Conservation (phyloP, 2,113 vertebrate genomes). For the Helogale parvula region DNA sequence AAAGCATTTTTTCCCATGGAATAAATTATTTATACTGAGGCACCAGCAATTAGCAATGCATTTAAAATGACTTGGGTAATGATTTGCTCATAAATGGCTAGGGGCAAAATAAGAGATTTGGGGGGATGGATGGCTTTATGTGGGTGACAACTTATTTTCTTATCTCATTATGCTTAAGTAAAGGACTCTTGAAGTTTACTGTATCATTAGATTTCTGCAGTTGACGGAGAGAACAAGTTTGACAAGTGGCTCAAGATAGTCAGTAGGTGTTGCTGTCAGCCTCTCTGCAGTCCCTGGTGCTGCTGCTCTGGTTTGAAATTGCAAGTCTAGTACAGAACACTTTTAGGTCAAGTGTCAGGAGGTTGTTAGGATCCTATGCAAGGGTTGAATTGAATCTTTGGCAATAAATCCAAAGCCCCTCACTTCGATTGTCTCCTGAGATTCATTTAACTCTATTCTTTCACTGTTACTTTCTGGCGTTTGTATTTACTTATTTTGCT, state of each 20-base stretch:
- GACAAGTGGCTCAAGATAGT: conserved; percentile 74
- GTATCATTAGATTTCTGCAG: conserved; percentile 60
- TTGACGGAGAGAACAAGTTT: conserved; percentile 72
- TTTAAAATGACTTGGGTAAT: conserved; percentile 54
- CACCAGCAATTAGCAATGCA: conserved; percentile 44
- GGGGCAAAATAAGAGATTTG: conserved; percentile 13
- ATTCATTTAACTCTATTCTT: neutral
- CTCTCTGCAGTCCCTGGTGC: conserved; percentile 38
- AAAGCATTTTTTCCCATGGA: conserved; percentile 51
- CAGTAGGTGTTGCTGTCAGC: conserved; percentile 81
- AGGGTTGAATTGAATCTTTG: conserved; percentile 17
- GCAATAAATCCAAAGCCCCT: neutral
- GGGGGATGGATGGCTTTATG: conserved; percentile 25
- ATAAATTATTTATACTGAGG: conserved; percentile 44
- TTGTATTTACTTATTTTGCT: conserved; percentile 29
- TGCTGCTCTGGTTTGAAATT: conserved; percentile 38
- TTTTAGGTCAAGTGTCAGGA: conserved; percentile 58
- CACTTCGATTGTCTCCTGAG: neutral
- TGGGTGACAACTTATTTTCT: neutral
- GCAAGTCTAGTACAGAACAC: conserved; percentile 51
- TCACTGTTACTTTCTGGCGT: neutral
- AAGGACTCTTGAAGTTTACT: conserved; percentile 41
- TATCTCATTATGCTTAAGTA: conserved; percentile 27
- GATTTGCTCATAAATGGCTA: conserved; percentile 29
- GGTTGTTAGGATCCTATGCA: neutral